A percentile compares a stretch with the other conserved stretches of the same genome.
Evolutionary conservation across 2,888 invertebrate genomes (phyloP).

Genomic region (Drosophila neonasuta): DNA sequence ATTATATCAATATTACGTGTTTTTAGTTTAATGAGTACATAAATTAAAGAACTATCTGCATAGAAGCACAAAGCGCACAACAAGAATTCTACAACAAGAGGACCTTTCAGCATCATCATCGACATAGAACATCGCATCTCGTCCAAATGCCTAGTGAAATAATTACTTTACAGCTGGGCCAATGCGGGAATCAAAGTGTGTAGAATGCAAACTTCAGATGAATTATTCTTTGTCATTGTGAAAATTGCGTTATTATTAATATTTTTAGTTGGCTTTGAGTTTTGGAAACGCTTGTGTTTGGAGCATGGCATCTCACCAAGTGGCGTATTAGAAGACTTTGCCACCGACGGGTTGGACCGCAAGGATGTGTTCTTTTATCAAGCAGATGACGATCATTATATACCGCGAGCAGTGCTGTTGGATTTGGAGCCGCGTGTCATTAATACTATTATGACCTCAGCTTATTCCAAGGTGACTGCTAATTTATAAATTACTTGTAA

Average conservation of each 20-base stretch:
- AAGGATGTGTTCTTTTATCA: constrained; percentile 99
- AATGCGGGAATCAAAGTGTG: constrained; percentile 99
- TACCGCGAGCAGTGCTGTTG: constrained; percentile 96
- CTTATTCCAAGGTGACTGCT: constrained; percentile 90
- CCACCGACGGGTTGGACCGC: constrained; percentile 95
- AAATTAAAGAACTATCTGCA: constrained; percentile 28
- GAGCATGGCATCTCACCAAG: constrained; percentile 99
- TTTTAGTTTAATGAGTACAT: constrained; percentile 14
- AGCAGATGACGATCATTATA: constrained; percentile 99
- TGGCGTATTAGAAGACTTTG: constrained; percentile 95
- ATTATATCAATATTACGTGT: constrained; percentile 5
- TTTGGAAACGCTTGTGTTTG: constrained; percentile 98
- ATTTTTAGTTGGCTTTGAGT: constrained; percentile 94
- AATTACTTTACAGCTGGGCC: constrained; percentile 98
- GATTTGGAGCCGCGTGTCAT: constrained; percentile 99
- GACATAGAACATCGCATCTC: constrained; percentile 15
- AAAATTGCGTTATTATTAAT: background rate
- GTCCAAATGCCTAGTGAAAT: constrained; percentile 96
- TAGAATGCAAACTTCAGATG: constrained; percentile 42
- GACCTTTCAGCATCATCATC: constrained; percentile 18
- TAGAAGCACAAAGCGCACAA: constrained; percentile 9
- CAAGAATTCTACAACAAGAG: background rate
- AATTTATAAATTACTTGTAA: background rate
- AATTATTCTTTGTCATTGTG: background rate
- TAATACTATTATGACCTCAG: constrained; percentile 97